A percentile compares a stretch with the other conserved stretches of the same genome.
Conservation (phyloP, 2,113 vertebrate species). For the Melanostigma gelatinosum region DNA sequence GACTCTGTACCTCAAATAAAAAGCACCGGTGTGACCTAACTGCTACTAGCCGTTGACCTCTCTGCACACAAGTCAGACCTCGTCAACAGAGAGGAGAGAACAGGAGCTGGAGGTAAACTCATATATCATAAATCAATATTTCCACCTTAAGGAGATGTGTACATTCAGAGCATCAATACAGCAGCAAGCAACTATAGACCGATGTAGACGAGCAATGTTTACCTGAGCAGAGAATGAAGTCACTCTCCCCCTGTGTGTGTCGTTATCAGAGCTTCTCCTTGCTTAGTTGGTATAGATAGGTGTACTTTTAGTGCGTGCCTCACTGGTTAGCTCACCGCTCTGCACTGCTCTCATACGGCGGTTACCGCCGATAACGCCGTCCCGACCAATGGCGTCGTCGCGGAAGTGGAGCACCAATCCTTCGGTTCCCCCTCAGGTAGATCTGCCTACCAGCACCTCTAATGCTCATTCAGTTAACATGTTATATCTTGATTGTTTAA, state of each 20-base stretch:
- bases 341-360: too few species aligned
- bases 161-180: background rate
- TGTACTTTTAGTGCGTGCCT: background rate
- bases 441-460: background rate
- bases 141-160: background rate
- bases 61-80: conserved; percentile 43
- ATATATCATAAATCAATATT: background rate
- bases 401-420: too few species aligned
- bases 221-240: background rate
- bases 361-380: background rate
- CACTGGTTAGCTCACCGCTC: background rate
- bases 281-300: background rate
- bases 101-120: background rate
- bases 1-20: background rate
- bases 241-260: background rate
- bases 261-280: background rate
- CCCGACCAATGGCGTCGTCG: background rate
- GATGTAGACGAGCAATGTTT: too few species aligned
- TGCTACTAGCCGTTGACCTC: conserved; percentile 24
- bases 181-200: background rate
- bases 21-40: conserved; percentile 12
- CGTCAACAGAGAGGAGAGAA: conserved; percentile 16
- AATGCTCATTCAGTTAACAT: background rate
- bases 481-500: background rate
- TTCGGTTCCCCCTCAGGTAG: too few species aligned